These are phyloP conservation scores for Grantiella picta DNA, from an alignment of 2,113 vertebrate species.

Conservation along the genomic window DNA sequence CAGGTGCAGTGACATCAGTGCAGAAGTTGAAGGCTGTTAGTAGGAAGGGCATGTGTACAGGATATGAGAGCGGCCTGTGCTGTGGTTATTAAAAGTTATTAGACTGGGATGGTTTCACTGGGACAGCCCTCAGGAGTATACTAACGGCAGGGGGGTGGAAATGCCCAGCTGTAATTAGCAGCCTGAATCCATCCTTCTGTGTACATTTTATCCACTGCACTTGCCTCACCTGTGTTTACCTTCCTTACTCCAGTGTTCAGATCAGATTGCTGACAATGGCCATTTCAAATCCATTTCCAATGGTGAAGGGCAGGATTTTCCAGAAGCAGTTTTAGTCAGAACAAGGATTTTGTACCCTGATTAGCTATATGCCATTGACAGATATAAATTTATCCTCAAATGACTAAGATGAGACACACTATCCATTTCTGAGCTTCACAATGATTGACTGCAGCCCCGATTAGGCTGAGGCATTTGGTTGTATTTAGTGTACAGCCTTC, in stretches of 20 bases:
- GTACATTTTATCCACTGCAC: neutral
- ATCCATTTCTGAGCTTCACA: neutral
- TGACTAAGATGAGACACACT: neutral
- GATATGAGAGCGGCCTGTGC: neutral
- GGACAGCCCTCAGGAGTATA: neutral
- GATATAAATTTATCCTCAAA: neutral
- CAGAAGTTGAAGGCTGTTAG: neutral
- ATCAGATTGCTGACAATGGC: neutral
- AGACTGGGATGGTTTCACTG: neutral
- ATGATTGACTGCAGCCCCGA: constrained; percentile 7
- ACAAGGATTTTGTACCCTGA: neutral
- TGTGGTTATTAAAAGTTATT: too few relatives aligned
- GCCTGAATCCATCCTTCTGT: neutral
- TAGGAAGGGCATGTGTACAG: neutral
- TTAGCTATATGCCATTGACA: neutral
- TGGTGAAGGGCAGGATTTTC: neutral
- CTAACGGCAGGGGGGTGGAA: fast-evolving
- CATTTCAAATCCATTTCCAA: neutral
- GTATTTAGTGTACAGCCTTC: neutral
- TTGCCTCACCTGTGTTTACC: neutral
- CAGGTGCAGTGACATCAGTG: neutral
- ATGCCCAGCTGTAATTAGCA: neutral
- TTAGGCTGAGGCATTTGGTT: neutral
- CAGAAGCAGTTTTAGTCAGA: neutral
- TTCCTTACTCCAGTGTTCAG: neutral